These are phyloP conservation scores for Budorcas taxicolor DNA, from an alignment of 2,113 vertebrate species.

Conservation along the genomic window DNA sequence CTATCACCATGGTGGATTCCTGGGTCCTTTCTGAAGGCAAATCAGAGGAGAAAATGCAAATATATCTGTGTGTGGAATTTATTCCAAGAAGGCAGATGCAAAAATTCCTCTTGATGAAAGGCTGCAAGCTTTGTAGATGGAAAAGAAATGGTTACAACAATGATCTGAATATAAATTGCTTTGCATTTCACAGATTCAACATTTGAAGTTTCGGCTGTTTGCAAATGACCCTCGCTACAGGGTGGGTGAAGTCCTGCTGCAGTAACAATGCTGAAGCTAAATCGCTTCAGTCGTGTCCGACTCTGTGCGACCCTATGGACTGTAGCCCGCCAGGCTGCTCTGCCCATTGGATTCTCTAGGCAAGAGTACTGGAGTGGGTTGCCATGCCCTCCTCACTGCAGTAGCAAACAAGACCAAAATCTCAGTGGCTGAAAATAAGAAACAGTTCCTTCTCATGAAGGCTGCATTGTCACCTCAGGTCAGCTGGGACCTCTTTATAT, in stretches of 20 bases:
- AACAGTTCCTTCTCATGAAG: not conserved
- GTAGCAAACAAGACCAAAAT: not conserved
- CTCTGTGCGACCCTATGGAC: not conserved
- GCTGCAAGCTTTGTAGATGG: not conserved
- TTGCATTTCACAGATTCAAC: not conserved
- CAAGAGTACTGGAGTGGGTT: not conserved
- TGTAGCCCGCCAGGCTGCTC: not conserved
- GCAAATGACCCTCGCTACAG: not conserved
- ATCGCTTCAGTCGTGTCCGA: accelerated
- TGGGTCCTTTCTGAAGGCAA: not conserved
- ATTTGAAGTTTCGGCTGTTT: not conserved
- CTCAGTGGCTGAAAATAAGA: not conserved
- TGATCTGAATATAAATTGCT: not conserved
- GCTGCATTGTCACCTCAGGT: not conserved
- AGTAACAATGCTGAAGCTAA: not conserved
- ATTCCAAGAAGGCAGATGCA: not conserved
- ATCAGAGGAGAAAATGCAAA: not conserved
- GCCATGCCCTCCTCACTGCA: not conserved
- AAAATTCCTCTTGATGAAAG: not conserved
- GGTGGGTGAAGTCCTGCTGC: not conserved
- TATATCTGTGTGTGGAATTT: not conserved
- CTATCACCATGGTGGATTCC: not conserved
- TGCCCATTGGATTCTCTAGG: not conserved
- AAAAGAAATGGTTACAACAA: not conserved
- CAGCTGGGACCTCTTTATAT: not conserved